Evolutionary conservation across 2,113 vertebrate species (phyloP), one percentile per base, ranked within the genome.

Genomic region (Forbesichthys agassizii): DNA sequence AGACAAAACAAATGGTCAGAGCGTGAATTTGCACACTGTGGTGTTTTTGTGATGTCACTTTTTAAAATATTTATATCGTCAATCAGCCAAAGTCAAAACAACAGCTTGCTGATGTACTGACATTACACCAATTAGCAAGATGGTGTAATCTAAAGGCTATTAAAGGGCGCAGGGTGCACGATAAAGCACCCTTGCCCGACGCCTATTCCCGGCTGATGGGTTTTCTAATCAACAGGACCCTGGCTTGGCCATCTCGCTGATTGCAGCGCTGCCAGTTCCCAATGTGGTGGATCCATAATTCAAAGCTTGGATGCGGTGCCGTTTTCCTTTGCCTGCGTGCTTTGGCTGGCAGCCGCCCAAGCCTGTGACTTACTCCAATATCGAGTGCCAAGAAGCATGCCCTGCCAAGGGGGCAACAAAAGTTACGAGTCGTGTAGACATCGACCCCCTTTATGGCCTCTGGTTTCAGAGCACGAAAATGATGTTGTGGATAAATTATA

Each of bases 111-210:
- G 63, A 88, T 81, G 88, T 77, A 33, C 49, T 18, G 82, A 83
- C 90, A 85, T 80, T 86, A 87, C 87, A 86, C 86, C 88, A 90
- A 91, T 91, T 91, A 90, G 90, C 11, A 27, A 69, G 84, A 88
- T 90, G 84, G 79, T 74, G 72, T 78, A 80, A 75, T 84, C 79
- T 77, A 69, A 78, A 87, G 59, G 53, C 70, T 73, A 80, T 71
- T 73, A 77, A 76, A 61, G 76, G 75, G 57, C 61, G 68, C 20
- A 0, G 16, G 52, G 73, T 12, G 66, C 71, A 66, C 42, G 49
- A 64, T 59, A 60, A 71, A 55, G 76, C 73, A 54, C 74, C 63
- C 8, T 64, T 68, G 67, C 73, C 47, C 64, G 12, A 46, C 33
- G 27, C 51, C 73, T 67, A 79, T 81, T 51, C 71, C 52, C 61